A percentile compares a stretch with the other conserved stretches of the same genome.
These are phyloP conservation scores for Rhynchopsitta pachyrhyncha DNA, from an alignment of 2,113 vertebrate species.

Conservation along the genomic window DNA sequence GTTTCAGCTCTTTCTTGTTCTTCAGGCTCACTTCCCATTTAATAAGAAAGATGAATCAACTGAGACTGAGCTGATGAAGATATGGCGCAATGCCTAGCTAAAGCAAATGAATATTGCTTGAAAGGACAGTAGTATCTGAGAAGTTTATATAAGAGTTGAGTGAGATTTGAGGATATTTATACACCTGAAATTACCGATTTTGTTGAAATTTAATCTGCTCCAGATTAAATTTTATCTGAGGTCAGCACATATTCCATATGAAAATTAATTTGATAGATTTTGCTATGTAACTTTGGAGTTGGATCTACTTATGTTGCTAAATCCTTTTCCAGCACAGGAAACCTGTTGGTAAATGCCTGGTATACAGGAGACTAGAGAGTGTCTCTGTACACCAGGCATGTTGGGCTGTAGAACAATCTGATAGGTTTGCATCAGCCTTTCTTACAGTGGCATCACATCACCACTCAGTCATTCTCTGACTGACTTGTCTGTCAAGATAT, in stretches of 20 bases:
- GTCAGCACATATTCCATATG: not conserved
- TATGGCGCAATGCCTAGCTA: not conserved
- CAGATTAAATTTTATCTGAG: not conserved
- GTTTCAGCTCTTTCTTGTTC: not conserved
- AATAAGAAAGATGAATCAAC: not conserved
- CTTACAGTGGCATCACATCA: not conserved
- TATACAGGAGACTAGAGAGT: not conserved
- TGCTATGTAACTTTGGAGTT: not conserved
- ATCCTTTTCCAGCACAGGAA: not conserved
- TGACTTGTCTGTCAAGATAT: not conserved
- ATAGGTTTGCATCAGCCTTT: not conserved
- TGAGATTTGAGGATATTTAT: not conserved
- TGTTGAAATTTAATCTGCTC: not conserved
- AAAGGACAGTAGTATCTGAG: not conserved
- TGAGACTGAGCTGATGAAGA: not conserved
- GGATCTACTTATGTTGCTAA: not conserved
- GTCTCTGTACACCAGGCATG: fast-evolving
- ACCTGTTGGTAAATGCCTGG: not conserved
- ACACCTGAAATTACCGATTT: not conserved
- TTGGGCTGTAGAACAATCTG: not conserved
- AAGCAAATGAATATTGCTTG: not conserved
- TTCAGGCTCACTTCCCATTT: not conserved
- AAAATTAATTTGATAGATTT: not conserved
- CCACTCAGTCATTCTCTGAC: not conserved
- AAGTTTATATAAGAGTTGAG: not conserved